phyloP scores from a whole-genome alignment of 2,888 invertebrate species.

The Stenoptilia bipunctidactyla region DNA sequence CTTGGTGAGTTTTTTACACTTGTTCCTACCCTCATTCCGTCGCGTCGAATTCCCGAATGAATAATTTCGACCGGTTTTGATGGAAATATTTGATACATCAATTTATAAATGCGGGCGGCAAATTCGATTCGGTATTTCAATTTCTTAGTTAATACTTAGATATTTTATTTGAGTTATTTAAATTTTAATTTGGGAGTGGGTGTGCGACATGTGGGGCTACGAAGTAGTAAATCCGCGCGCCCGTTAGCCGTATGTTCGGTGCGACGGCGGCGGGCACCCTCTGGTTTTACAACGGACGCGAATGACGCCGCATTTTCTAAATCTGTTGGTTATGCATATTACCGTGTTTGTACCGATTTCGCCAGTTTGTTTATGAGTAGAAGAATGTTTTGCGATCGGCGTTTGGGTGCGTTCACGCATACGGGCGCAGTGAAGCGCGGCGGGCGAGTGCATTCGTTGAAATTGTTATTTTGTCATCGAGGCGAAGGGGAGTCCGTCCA shows the following conservation, averaged over 20 bases:
- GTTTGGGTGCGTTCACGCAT: conserved; percentile 39
- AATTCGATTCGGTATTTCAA: background rate
- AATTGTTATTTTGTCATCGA: conserved; percentile 59
- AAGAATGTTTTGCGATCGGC: conserved; percentile 39
- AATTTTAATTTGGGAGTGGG: conserved; percentile 2
- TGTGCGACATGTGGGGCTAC: background rate
- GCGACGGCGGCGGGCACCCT: background rate
- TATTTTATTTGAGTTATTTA: conserved; percentile 7
- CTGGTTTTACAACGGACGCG: conserved; percentile 19
- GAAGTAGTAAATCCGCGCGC: conserved; percentile 12
- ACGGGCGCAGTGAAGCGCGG: conserved; percentile 33
- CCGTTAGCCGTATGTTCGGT: conserved; percentile 33
- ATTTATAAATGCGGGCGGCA: background rate
- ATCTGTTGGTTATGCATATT: conserved; percentile 16
- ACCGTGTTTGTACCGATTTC: conserved; percentile 40
- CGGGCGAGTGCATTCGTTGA: conserved; percentile 33
- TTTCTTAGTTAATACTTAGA: conserved; percentile 4
- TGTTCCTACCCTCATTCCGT: conserved; percentile 16
- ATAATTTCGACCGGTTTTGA: conserved; percentile 2
- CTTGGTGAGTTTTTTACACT: conserved; percentile 77
- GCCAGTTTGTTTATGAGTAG: conserved; percentile 44
- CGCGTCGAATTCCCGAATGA: conserved; percentile 1
- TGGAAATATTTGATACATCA: background rate
- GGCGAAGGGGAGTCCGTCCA: conserved; percentile 56
- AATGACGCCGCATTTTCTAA: conserved; percentile 20